Conservation (phyloP, 2,888 invertebrate species). For the Neoscelio sp. region DNA sequence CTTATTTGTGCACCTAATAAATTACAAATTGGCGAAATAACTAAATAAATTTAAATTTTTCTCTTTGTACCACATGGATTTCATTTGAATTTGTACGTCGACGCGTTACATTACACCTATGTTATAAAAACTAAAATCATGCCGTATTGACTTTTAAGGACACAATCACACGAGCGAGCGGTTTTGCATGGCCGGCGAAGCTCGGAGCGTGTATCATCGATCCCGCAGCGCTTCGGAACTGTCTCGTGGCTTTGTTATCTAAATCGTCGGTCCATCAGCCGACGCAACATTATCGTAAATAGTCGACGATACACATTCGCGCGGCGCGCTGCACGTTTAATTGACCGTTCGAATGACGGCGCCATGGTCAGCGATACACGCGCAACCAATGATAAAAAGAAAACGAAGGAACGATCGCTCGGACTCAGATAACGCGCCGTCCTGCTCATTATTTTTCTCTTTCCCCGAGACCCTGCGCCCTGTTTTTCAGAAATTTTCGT, state of each 20-base stretch:
- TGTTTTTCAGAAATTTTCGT: conserved; percentile 28
- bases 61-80: no score
- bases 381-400: conserved; percentile 64
- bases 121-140: neutral
- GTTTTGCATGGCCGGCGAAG: conserved; percentile 66
- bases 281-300: conserved; percentile 73
- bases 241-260: conserved; percentile 71
- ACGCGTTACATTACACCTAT: no score
- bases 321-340: conserved; percentile 72
- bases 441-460: conserved; percentile 48
- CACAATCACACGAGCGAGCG: conserved; percentile 64
- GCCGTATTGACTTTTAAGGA: conserved; percentile 61
- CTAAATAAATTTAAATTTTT: no score
- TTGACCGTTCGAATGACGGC: conserved; percentile 75
- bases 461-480: conserved; percentile 26
- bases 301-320: conserved; percentile 70
- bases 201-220: conserved; percentile 67
- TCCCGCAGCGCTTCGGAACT: conserved; percentile 65
- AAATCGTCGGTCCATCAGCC: conserved; percentile 71
- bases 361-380: conserved; percentile 70
- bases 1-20: no score
- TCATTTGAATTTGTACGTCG: no score
- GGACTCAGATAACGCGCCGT: conserved; percentile 48
- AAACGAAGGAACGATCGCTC: conserved; percentile 62
- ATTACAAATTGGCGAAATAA: no score